phyloP scores from a whole-genome alignment of 2,888 invertebrate genomes.

The Ernsta delagoae region DNA sequence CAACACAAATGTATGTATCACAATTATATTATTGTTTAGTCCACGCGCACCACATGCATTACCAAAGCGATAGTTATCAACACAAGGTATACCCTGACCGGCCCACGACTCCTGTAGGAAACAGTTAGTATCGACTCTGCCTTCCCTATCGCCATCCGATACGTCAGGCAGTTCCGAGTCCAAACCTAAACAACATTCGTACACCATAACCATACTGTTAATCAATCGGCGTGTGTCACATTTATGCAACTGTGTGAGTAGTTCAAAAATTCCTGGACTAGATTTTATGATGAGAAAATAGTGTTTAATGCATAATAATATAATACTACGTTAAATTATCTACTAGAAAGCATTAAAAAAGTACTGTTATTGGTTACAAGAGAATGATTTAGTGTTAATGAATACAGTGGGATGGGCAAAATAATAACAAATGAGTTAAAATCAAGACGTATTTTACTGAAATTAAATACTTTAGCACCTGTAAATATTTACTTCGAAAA shows the following conservation, averaged over 20 bases:
- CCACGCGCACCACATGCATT: conserved; percentile 70
- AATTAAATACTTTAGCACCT: not conserved
- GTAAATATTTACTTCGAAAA: not conserved
- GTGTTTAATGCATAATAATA: too few relatives aligned
- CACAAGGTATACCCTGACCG: conserved; percentile 74
- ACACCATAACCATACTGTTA: conserved; percentile 49
- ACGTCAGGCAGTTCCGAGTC: conserved; percentile 77
- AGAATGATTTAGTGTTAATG: not conserved
- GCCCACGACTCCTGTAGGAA: conserved; percentile 84
- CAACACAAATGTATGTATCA: not conserved
- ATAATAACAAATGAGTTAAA: not conserved
- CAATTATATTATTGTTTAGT: conserved; percentile 21
- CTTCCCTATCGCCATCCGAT: conserved; percentile 79
- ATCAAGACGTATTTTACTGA: not conserved
- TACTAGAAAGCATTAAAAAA: too few relatives aligned
- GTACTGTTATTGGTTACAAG: too few relatives aligned
- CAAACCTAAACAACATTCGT: conserved; percentile 77
- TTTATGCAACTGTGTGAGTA: not conserved
- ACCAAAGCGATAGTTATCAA: conserved; percentile 55
- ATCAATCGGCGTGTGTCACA: conserved; percentile 4
- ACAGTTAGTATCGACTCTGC: conserved; percentile 81
- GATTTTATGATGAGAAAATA: conserved; percentile 34
- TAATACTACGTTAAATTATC: too few relatives aligned
- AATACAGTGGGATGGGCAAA: not conserved
- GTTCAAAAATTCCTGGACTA: conserved; percentile 63